Base-by-base conservation (phyloP, 2,113 vertebrate species). In the Bothrops jararaca region DNA sequence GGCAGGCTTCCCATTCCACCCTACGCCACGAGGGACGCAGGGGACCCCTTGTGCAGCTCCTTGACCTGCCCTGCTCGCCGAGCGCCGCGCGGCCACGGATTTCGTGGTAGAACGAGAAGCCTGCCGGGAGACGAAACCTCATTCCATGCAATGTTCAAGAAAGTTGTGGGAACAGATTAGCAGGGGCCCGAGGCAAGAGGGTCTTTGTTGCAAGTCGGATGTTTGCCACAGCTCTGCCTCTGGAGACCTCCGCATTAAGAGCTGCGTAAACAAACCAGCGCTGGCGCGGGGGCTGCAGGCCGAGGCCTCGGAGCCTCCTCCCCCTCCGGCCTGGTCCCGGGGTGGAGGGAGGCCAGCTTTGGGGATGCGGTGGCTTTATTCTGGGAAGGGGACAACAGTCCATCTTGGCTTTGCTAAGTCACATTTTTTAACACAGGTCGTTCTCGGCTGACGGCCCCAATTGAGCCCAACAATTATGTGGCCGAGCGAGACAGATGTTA, bases 171-270 rank as follows among this genome's bases (percentile, higher is more conserved):
- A 42, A 64, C 42, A 80, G 64, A n/a, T 69, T 48, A 86, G 54
- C 3, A 15, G 92, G 74, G 54, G 29, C 88, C 26, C 12, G 74
- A 93, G 29, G 10, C 74, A 1, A 1, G 42, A n/a, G 89, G 39
- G 92, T 26, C 92, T 12, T n/a, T 86, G 92, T 54, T 54, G 92
- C 45, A 4, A 57, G 87, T 50, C 0, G 86, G 92, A 53, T 89
- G 53, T 93, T 91, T 91, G 87, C 89, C 89, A 53, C 90, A 91
- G 87, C 90, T 89, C 88, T 86, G 15, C 90, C 53, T 56, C 90
- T 13, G 54, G 92, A 86, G 92, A 85, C 90, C 5, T 45, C 87
- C 9, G n/a, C 69, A 24, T 86, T 53, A 89, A 91, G 90, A 29
- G 56, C 87, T 91, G 85, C 48, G 74, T 54, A 24, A 69, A 85